Evolutionary conservation across 2,888 invertebrate species (phyloP), one percentile per base, ranked within the genome.

Genomic region (Neoascia interrupta): DNA sequence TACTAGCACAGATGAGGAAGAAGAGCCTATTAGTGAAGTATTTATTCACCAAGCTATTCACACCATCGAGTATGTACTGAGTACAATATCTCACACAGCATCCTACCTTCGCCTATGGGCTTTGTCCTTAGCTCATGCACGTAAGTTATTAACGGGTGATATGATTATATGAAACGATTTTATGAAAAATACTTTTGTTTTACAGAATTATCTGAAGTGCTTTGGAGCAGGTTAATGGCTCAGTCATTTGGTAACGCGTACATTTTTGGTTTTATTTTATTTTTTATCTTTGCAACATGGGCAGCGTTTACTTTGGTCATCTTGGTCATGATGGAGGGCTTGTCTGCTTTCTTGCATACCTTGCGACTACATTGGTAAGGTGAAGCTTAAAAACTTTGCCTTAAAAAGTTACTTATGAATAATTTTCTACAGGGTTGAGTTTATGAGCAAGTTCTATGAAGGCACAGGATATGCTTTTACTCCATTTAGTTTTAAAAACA

Each of bases 291-390:
- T 90, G 94, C 93, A 81, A 92, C 94, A 85, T 99, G 99, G 97
- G 94, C 95, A 61, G 91, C 93, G 60, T 93, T 99, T 82, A 99
- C 99, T 0, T 91, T 99, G 49, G 95, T 95, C 84, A 98, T 99
- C 88, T 92, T 99, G 82, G 96, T 99, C 81, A 92, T 99, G 87
- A 99, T 99, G 99, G 99, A 99, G 90, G 99, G 99, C 0, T 91
- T 99, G n/a, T 99, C 98, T 8, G 99, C 99, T 41, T 99, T 99
- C 91, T 91, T 99, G 83, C 99, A 99, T 88, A 98, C 99, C 0
- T 92, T 99, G 84, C 96, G 99, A 92, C 92, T 98, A 85, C 98
- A 98, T 89, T 98, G 98, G 98, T 96, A 87, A 88, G 82, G 18
- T 36, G 5, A 15, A 28, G 8, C 13, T 18, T 6, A 21, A 10